These are phyloP conservation scores for Paracanthobrama guichenoti DNA, from an alignment of 2,113 vertebrate species.

Conservation along the genomic window DNA sequence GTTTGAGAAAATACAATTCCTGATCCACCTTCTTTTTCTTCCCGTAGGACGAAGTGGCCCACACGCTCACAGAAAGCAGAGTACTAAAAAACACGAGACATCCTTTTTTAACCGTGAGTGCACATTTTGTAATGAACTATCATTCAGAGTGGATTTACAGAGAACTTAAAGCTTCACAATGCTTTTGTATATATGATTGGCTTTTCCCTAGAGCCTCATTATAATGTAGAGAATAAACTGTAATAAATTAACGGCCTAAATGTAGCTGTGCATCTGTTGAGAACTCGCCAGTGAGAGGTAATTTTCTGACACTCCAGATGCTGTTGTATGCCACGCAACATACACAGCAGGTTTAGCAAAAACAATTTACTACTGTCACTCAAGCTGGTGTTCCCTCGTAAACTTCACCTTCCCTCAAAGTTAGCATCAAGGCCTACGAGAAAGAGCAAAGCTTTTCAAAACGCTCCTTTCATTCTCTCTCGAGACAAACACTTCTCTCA, in stretches of 20 bases:
- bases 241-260: slow-evolving; percentile 66
- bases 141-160: slow-evolving; percentile 30
- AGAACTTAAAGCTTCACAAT: slow-evolving; percentile 48
- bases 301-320: slow-evolving; percentile 67
- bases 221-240: slow-evolving; percentile 65
- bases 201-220: slow-evolving; percentile 71
- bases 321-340: slow-evolving; percentile 56
- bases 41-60: slow-evolving; percentile 95
- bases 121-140: slow-evolving; percentile 42
- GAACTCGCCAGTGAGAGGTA: slow-evolving; percentile 61
- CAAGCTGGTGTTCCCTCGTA: slow-evolving; percentile 31
- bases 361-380: slow-evolving; percentile 43
- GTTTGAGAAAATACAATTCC: not conserved
- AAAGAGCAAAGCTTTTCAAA: slow-evolving; percentile 30
- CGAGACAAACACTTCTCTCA: slow-evolving; percentile 34
- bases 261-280: slow-evolving; percentile 67
- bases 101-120: slow-evolving; percentile 96
- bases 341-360: slow-evolving; percentile 55
- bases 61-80: slow-evolving; percentile 96
- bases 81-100: slow-evolving; percentile 97
- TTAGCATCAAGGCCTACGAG: slow-evolving; percentile 41
- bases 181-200: slow-evolving; percentile 60
- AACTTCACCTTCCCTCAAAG: slow-evolving; percentile 51
- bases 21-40: slow-evolving; percentile 21
- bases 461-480: slow-evolving; percentile 32